A percentile compares a stretch with the other conserved stretches of the same genome.
Evolutionary conservation across 2,797 vertebrate genomes (phyloP).

Genomic region (Mareca penelope): DNA sequence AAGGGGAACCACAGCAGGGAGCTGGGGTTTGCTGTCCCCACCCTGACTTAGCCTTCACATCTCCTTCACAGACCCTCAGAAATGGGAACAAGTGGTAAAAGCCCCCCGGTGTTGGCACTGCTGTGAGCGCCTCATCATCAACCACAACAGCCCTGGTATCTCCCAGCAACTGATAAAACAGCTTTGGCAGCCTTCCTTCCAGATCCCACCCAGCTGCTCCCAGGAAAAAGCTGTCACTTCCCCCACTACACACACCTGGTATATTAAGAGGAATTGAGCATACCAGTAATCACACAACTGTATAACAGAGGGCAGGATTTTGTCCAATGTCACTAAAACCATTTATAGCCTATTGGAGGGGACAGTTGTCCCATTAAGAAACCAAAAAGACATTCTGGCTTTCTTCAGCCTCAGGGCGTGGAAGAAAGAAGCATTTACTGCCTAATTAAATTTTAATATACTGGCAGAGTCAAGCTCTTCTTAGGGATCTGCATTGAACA

Average conservation of each 20-base stretch:
- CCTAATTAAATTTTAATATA: slow-evolving; percentile 65
- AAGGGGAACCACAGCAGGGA: neutral
- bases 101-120: rapidly evolving
- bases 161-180: rapidly evolving
- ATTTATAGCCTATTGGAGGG: slow-evolving; percentile 19
- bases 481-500: neutral
- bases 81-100: neutral
- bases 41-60: neutral
- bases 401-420: slow-evolving; percentile 46
- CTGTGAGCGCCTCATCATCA: rapidly evolving
- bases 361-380: slow-evolving; percentile 49
- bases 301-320: neutral
- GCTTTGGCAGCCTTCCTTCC: neutral
- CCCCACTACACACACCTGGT: neutral
- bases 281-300: neutral
- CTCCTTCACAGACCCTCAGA: neutral
- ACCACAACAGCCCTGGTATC: rapidly evolving
- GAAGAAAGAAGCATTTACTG: slow-evolving; percentile 40
- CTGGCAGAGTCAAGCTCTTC: slow-evolving; percentile 12
- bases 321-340: slow-evolving; percentile 7
- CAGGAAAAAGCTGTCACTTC: neutral
- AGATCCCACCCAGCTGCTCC: neutral
- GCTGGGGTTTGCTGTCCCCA: neutral
- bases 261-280: rapidly evolving
- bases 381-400: slow-evolving; percentile 35